Base-by-base conservation (phyloP, 1,140 invertebrate genomes). In the Hycleus phaleratus region DNA sequence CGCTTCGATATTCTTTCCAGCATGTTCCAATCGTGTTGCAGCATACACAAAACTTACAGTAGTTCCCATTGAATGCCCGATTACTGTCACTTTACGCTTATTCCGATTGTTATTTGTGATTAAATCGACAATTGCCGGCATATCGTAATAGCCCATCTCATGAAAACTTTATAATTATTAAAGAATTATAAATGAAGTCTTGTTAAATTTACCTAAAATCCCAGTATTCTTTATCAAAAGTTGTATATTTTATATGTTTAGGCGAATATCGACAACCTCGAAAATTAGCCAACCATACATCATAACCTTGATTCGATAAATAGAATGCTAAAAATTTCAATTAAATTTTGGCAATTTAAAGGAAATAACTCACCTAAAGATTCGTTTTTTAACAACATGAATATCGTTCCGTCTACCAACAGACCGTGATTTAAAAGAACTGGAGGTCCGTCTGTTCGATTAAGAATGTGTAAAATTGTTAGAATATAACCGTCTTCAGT, bases 251-350 rank as follows among this genome's bases (percentile, higher is more conserved):
- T 2, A 61, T 49, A 65, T 81, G 79, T n/a, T 70, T 71, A 6
- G 66, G 70, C 0, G 79, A 81, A 63, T 85, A 84, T 26, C 68
- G 71, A 52, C 80, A 85, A 0, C 85, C 85, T 48, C 86, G 74
- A 8, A 74, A 72, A 66, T 88, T 87, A 0, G 81, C 82, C 49
- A 87, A 64, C 85, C 85, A 88, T 0, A 90, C 86, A 66, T 90
- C 88, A 61, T 81, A 90, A 26, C 86, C 86, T 54, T 71, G 71
- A 71, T 87, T 82, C 2, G 82, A 80, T 5, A 88, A 71, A 39
- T 84, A 71, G 61, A 83, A 86, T 4, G 67, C 85, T 85, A 59
- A 42, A 3, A 42, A 24, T 18, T 3, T 0, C 26, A 55, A 38
- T 46, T 5, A 46, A 26, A 7, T 5, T 32, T 4, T 32, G 32